A percentile compares a stretch with the other conserved stretches of the same genome.
Evolutionary conservation across 1,140 invertebrate species (phyloP).

Genomic region (Drosophila ohnishii): DNA sequence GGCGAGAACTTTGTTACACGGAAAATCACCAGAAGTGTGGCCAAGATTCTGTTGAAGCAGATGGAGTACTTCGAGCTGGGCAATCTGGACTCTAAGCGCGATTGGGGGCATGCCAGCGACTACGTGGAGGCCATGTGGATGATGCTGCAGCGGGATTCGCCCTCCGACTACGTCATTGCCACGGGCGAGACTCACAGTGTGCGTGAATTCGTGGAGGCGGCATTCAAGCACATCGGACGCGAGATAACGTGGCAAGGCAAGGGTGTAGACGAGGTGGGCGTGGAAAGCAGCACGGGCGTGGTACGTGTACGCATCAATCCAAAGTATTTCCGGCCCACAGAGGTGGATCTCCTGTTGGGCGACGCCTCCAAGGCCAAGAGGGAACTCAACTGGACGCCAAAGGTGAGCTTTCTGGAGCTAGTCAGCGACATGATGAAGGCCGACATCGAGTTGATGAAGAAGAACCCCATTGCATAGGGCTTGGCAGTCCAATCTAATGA

Average conservation of each 20-base stretch:
- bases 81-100: conserved; percentile 97
- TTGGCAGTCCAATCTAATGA: conserved; percentile 2
- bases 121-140: conserved; percentile 99
- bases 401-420: conserved; percentile 92
- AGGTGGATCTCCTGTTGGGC: conserved; percentile 96
- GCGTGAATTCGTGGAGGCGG: conserved; percentile 96
- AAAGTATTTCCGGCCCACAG: conserved; percentile 98
- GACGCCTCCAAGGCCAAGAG: conserved; percentile 95
- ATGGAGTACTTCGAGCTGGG: conserved; percentile 95
- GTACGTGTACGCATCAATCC: conserved; percentile 96
- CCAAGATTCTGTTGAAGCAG: conserved; percentile 96
- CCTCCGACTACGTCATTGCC: conserved; percentile 99
- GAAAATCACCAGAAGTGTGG: conserved; percentile 98
- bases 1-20: conserved; percentile 99
- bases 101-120: conserved; percentile 99
- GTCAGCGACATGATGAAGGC: conserved; percentile 98
- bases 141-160: conserved; percentile 97
- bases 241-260: conserved; percentile 93
- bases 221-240: conserved; percentile 92
- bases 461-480: conserved; percentile 92
- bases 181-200: conserved; percentile 98
- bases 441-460: conserved; percentile 96
- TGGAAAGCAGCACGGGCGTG: conserved; percentile 90
- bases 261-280: conserved; percentile 93
- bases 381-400: conserved; percentile 94